Conservation (phyloP, 2,888 invertebrate genomes). For the Melinaea menophilus region DNA sequence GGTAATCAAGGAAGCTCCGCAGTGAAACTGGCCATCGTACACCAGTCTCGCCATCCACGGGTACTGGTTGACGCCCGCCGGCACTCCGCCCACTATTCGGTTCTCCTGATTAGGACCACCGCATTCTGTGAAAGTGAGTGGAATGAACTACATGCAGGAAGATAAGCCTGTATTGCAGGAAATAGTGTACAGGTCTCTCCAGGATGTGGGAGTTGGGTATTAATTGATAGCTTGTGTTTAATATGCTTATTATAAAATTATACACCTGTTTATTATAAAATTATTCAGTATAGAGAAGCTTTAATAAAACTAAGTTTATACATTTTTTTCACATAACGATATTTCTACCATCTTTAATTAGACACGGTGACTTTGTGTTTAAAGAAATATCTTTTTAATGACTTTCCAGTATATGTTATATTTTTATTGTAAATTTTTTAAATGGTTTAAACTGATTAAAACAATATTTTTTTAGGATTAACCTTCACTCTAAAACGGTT, state of each 20-base stretch:
- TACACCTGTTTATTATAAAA: too few species aligned
- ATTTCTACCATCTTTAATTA: too few species aligned
- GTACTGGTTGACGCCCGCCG: constrained; percentile 89
- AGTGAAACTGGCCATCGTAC: constrained; percentile 93
- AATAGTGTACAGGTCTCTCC: constrained; percentile 15
- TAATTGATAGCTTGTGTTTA: neutral
- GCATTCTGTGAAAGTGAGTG: constrained; percentile 81
- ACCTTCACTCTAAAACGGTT: too few species aligned
- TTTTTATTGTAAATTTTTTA: too few species aligned
- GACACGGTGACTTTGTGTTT: too few species aligned
- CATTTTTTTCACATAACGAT: too few species aligned
- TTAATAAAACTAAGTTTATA: constrained; percentile 22
- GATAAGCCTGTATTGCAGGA: constrained; percentile 20
- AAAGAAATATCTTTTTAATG: too few species aligned
- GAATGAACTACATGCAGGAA: constrained; percentile 48
- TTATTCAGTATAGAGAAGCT: neutral
- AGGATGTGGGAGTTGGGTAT: neutral
- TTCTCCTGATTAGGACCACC: constrained; percentile 91
- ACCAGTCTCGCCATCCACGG: constrained; percentile 93
- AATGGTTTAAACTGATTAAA: too few species aligned
- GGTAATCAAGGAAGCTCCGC: constrained; percentile 89
- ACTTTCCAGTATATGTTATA: too few species aligned
- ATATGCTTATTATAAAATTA: too few species aligned
- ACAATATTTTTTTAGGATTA: too few species aligned
- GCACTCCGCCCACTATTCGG: constrained; percentile 90